Percentiles rank a stretch among this genome's conserved stretches.
These are phyloP conservation scores for Chrysochloris asiatica DNA, from an alignment of 2,113 vertebrate genomes.

Conservation along the genomic window DNA sequence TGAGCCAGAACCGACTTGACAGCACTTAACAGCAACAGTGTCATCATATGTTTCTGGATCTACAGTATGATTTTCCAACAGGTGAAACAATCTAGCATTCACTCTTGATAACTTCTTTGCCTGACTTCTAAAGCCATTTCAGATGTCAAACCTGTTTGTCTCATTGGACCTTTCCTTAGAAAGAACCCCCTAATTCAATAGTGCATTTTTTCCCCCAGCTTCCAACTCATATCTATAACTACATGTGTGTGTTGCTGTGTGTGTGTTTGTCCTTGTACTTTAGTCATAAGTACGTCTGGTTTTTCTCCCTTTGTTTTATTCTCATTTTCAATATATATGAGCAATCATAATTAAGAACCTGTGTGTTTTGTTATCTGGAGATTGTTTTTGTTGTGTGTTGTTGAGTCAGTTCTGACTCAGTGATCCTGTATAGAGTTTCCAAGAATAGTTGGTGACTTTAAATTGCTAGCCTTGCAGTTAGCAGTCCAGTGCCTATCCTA, in stretches of 20 bases:
- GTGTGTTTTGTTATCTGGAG: slow-evolving; percentile 27
- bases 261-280: neutral
- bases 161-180: neutral
- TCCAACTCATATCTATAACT: neutral
- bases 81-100: neutral
- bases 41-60: neutral
- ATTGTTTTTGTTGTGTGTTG: too few species aligned
- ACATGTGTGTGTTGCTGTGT: neutral
- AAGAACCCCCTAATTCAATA: neutral
- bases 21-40: too few species aligned
- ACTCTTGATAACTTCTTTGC: neutral
- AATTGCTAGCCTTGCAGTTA: too few species aligned
- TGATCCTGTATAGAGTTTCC: too few species aligned
- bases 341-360: neutral
- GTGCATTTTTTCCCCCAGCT: neutral
- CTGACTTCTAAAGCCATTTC: slow-evolving; percentile 33
- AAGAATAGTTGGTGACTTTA: too few species aligned
- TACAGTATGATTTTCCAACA: neutral
- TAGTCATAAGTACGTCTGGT: neutral
- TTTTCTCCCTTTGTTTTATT: neutral
- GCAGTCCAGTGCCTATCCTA: too few species aligned
- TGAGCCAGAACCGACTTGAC: too few species aligned
- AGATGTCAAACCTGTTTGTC: neutral
- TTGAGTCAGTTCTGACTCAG: too few species aligned
- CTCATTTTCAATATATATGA: neutral